Evolutionary conservation across 2,888 invertebrate species (phyloP).

Genomic region (Pachymerium ferrugineum): DNA sequence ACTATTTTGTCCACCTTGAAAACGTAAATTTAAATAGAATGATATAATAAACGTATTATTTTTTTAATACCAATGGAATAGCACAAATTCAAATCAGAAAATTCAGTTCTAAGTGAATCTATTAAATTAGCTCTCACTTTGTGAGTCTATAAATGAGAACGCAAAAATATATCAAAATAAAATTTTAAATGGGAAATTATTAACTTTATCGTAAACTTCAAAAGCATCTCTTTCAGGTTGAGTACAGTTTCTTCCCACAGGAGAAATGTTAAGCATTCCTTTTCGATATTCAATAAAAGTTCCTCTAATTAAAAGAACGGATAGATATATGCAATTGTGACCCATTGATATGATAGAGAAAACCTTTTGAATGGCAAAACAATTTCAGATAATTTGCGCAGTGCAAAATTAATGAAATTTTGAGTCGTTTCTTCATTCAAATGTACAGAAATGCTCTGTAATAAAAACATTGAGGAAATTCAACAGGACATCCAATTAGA

Average conservation of each 20-base stretch:
- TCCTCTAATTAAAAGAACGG: too few relatives aligned
- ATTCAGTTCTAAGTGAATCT: constrained; percentile 68
- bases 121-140: constrained; percentile 80
- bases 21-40: not conserved
- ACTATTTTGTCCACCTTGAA: constrained; percentile 87
- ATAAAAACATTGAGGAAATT: constrained; percentile 37
- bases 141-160: constrained; percentile 55
- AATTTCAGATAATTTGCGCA: constrained; percentile 41
- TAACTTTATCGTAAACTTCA: constrained; percentile 67
- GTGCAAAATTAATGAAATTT: constrained; percentile 75
- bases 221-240: constrained; percentile 82
- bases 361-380: not conserved
- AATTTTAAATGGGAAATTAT: not conserved
- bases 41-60: not conserved
- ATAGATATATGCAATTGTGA: too few relatives aligned
- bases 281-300: constrained; percentile 93
- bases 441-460: constrained; percentile 63
- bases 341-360: not conserved
- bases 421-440: constrained; percentile 85
- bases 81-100: constrained; percentile 68
- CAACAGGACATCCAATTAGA: too few relatives aligned
- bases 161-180: not conserved
- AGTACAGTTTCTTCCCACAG: constrained; percentile 88
- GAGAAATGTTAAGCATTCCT: constrained; percentile 94
- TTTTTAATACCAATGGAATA: constrained; percentile 79